Conservation (phyloP, 2,797 vertebrate genomes). For the Enteromius mattozi region DNA sequence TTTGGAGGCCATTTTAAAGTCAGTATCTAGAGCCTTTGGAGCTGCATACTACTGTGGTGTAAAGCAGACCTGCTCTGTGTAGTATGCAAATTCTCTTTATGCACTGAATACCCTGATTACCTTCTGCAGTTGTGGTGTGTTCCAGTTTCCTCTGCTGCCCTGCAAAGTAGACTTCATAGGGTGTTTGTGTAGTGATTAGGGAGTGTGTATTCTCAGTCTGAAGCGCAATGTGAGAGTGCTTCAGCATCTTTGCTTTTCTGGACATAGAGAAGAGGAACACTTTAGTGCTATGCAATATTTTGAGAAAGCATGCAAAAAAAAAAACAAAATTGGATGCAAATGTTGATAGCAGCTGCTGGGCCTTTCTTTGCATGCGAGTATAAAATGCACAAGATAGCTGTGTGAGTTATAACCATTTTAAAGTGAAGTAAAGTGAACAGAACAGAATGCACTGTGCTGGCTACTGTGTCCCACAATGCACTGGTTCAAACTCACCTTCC, state of each 20-base stretch:
- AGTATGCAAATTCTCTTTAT: not conserved
- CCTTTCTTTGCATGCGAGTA: not conserved
- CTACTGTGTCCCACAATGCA: not conserved
- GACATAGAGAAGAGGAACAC: not conserved
- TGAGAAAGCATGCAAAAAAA: not conserved
- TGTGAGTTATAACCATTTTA: not conserved
- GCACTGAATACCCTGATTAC: not conserved
- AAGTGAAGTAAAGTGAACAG: not conserved
- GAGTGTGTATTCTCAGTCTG: not conserved
- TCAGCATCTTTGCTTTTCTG: not conserved
- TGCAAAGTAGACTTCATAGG: not conserved
- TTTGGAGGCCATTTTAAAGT: slow-evolving; percentile 77
- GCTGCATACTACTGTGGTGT: not conserved
- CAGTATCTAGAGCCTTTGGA: slow-evolving; percentile 70
- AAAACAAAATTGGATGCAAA: no score
- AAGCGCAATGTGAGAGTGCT: not conserved
- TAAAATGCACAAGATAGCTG: not conserved
- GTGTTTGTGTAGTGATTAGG: slow-evolving; percentile 16
- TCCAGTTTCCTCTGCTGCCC: not conserved
- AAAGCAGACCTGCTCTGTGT: not conserved
- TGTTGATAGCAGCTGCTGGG: not conserved
- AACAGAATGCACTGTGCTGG: not conserved
- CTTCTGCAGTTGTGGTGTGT: not conserved
- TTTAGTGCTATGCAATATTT: not conserved
- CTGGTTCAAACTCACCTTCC: not conserved